A percentile compares a stretch with the other conserved stretches of the same genome.
These are phyloP conservation scores for Linyphia triangularis DNA, from an alignment of 2,888 invertebrate genomes.

Conservation along the genomic window DNA sequence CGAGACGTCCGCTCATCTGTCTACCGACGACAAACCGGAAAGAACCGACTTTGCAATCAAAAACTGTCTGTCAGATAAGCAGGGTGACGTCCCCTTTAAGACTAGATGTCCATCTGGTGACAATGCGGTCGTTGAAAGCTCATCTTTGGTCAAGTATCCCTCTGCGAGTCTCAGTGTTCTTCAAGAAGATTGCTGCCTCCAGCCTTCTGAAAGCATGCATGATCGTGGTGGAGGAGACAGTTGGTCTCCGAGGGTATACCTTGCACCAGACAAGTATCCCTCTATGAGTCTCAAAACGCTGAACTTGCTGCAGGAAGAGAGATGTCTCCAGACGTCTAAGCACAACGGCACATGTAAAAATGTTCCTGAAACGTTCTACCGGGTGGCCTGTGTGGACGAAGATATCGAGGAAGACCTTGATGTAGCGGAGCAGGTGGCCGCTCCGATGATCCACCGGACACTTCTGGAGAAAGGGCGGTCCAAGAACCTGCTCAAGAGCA, in stretches of 20 bases:
- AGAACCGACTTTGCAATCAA: background rate
- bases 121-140: no score
- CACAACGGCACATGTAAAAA: background rate
- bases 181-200: no score
- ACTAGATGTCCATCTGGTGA: background rate
- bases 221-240: background rate
- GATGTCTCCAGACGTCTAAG: constrained; percentile 30
- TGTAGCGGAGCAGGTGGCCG: background rate
- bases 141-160: no score
- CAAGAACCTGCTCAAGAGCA: background rate
- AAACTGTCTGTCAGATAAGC: background rate
- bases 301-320: constrained; percentile 49
- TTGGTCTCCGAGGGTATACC: constrained; percentile 33
- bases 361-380: constrained; percentile 64
- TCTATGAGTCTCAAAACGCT: constrained; percentile 59
- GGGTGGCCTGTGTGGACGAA: constrained; percentile 71
- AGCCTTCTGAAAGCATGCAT: background rate
- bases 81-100: no score
- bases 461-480: background rate
- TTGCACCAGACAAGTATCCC: constrained; percentile 69
- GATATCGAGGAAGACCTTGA: constrained; percentile 22
- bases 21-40: constrained; percentile 79
- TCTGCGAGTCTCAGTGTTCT: no score
- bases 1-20: constrained; percentile 79
- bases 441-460: background rate